These are phyloP conservation scores for Drosophila kambysellisi DNA, from an alignment of 2,888 invertebrate genomes.

Conservation along the genomic window DNA sequence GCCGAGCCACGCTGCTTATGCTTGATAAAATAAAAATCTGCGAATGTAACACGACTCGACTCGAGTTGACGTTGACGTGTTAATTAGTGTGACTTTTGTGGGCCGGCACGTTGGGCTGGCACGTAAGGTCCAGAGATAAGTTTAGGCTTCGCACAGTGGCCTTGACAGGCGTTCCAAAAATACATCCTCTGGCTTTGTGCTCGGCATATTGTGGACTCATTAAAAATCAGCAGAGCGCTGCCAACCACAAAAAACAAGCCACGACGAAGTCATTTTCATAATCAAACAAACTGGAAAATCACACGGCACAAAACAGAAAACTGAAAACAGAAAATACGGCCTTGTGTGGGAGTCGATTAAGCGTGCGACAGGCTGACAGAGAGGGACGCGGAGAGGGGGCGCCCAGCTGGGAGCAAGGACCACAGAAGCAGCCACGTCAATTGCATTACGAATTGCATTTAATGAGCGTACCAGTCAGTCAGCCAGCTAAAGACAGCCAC, in stretches of 20 bases:
- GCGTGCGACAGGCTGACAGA: background rate
- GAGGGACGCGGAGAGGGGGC: background rate
- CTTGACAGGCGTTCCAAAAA: constrained; percentile 25
- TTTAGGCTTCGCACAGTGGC: constrained; percentile 4
- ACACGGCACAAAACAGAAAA: constrained; percentile 37
- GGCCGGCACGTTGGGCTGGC: constrained; percentile 17
- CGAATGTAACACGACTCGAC: background rate
- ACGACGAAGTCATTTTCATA: constrained; percentile 61
- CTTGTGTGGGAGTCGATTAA: background rate
- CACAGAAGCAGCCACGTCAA: constrained; percentile 64
- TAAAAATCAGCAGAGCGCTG: constrained; percentile 53
- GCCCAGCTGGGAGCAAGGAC: constrained; percentile 9
- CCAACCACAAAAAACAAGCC: constrained; percentile 42
- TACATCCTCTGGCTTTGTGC: constrained; percentile 28
- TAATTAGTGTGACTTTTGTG: constrained; percentile 60
- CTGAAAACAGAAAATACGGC: constrained; percentile 34
- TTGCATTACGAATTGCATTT: constrained; percentile 77
- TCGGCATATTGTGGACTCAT: constrained; percentile 63
- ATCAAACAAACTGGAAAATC: constrained; percentile 69
- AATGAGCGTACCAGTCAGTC: constrained; percentile 54
- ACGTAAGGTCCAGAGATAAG: constrained; percentile 30
- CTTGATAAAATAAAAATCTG: constrained; percentile 47
- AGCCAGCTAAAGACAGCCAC: background rate
- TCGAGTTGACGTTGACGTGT: constrained; percentile 49
- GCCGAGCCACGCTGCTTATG: constrained; percentile 43